Base-by-base conservation (phyloP, 2,797 vertebrate genomes). In the Salmo trutta region DNA sequence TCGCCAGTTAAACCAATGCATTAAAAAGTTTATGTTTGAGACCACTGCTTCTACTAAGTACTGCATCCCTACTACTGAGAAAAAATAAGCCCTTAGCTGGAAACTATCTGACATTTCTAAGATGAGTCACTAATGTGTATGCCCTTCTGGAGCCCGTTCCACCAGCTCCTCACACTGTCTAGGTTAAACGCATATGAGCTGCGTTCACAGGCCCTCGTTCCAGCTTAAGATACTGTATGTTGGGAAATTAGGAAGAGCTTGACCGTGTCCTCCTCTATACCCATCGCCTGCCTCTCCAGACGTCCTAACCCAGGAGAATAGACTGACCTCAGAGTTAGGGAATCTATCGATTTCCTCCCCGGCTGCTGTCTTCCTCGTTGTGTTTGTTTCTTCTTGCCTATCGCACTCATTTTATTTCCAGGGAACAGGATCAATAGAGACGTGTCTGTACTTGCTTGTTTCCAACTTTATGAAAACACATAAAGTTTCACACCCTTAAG, bases 321-420 rank as follows among this genome's bases (percentile, higher is more conserved):
- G 80, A 79, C 86, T 89, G 92, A 92, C 90, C 91, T 89, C 86
- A 82, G 86, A 88, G 88, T 89, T 87, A 92, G 89, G 90, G 84
- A 91, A 88, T 83, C 85, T 91, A 94, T 95, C 91, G 93, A 95
- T 91, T 93, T 78, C 72, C 84, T 89, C 86, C 86, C 82, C 82
- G 88, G 89, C 88, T 91, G 86, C 88, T 86, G 85, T 91, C 88
- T 87, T 84, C 78, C 90, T 86, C 83, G 84, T 91, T 62, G 54
- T 88, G 92, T 94, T 94, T 93, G 90, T 93, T 93, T 92, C 91
- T 93, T 91, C 92, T 94, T 91, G 88, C 88, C 90, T 91, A 86
- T 89, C 89, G 85, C 88, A 87, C 88, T 88, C 86, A 86, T 91
- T 94, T 94, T 93, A 93, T 94, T 93, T 93, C 91, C 91, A 92